Base-by-base conservation (phyloP, 2,113 vertebrate genomes). In the Tetrax tetrax region DNA sequence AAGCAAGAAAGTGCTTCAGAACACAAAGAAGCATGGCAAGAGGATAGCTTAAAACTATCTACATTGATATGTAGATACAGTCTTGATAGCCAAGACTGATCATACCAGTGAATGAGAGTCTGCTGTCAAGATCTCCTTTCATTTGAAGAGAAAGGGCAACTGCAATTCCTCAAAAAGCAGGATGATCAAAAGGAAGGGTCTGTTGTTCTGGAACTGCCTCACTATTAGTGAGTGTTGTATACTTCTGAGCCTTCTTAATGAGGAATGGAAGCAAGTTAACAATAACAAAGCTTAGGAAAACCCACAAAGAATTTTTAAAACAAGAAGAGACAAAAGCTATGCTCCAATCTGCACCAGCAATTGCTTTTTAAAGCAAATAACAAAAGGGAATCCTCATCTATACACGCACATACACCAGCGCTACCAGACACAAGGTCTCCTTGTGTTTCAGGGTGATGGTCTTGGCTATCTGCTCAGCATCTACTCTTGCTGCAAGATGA, bases 71-170 rank as follows among this genome's bases (percentile, higher is more conserved):
- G 33, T 8, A 66, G 27, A 76, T 28, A 53, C 1, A 48, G 31
- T 33, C 29, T 27, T 21, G 35, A 78, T 23, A 89, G 50, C 12
- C 60, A 74, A 72, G 64, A 61, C 45, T 38, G 72, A 60, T 66
- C 29, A 33, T 4, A 38, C 4, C 29, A 10, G 2, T 25, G 15
- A 69, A 74, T 3, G 0, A 57, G 20, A 71, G 38, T 29, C 38
- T 69, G 43, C 61, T 86, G 63, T 21, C 54, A 86, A 65, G 21
- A 86, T 64, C 27, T 51, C 33, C 66, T 88, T 38, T 15, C 16
- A 21, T 83, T 57, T 53, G 35, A 89, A 87, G n/a, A 77, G 54
- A 86, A 89, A 59, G 41, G 50, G 25, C 75, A 92, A 66, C 28
- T 31, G 21, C 53, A 83, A 71, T 35, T 83, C 66, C 75, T 76